phyloP scores from a whole-genome alignment of 2,113 vertebrate genomes.

The Esox niger region DNA sequence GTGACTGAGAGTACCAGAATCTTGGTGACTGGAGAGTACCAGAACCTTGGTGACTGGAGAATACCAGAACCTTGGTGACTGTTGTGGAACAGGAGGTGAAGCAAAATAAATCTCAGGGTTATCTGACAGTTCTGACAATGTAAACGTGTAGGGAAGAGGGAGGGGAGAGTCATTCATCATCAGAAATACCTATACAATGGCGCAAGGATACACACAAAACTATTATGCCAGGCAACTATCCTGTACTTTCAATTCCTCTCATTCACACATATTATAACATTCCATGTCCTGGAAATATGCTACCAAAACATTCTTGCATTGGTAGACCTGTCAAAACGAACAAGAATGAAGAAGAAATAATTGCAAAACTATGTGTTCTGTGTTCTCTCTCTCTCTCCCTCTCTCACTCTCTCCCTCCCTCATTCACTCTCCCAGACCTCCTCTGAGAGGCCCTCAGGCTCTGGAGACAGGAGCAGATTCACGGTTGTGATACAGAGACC shows the following conservation, averaged over 20 bases:
- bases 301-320: constrained; percentile 38
- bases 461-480: constrained; percentile 54
- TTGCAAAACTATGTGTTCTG: constrained; percentile 24
- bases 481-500: constrained; percentile 41
- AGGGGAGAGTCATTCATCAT: constrained; percentile 60
- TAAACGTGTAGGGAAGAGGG: constrained; percentile 48
- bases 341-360: constrained; percentile 24
- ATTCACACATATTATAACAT: constrained; percentile 3
- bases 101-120: constrained; percentile 59
- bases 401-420: constrained; percentile 27
- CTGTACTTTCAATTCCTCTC: constrained; percentile 14
- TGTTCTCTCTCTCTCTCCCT: constrained; percentile 22
- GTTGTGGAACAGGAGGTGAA: constrained; percentile 31
- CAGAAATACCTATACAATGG: constrained; percentile 54
- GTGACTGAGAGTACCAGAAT: too few species aligned
- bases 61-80: constrained; percentile 38
- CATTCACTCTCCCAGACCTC: constrained; percentile 29
- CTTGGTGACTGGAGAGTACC: constrained; percentile 36
- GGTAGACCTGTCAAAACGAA: constrained; percentile 28
- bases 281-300: constrained; percentile 21
- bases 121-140: constrained; percentile 57
- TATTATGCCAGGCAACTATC: constrained; percentile 9
- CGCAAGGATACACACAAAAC: constrained; percentile 28
- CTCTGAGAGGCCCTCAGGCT: constrained; percentile 46
- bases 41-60: too few species aligned